These are phyloP conservation scores for Epinephelus awoara DNA, from an alignment of 2,797 vertebrate species.

Conservation along the genomic window DNA sequence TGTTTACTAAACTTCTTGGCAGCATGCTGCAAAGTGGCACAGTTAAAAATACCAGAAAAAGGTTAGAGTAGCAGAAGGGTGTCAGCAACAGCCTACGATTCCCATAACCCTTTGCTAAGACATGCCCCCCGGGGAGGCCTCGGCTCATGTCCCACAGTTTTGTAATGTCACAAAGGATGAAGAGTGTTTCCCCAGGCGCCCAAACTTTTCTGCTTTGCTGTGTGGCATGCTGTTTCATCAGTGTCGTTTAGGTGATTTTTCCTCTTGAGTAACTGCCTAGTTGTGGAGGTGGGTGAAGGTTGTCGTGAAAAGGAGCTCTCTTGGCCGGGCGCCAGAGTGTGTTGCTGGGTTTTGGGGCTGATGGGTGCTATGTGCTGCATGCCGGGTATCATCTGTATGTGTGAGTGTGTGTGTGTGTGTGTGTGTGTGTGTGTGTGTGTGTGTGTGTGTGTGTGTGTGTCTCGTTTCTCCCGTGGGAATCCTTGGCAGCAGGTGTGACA, in stretches of 20 bases:
- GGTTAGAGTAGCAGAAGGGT: constrained; percentile 18
- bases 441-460: constrained; percentile 45
- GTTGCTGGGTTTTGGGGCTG: constrained; percentile 72
- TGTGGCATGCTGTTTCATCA: constrained; percentile 78
- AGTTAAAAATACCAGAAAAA: not conserved
- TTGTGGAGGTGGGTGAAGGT: constrained; percentile 82
- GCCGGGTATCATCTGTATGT: constrained; percentile 65
- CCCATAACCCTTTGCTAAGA: constrained; percentile 61
- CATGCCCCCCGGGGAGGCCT: constrained; percentile 57
- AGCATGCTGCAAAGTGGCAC: not conserved
- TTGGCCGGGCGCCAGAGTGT: constrained; percentile 77
- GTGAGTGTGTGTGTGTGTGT: constrained; percentile 46
- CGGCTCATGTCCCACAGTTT: constrained; percentile 70
- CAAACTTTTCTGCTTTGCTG: constrained; percentile 78
- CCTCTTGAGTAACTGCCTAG: constrained; percentile 79
- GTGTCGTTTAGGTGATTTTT: constrained; percentile 80
- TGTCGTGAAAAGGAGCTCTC: constrained; percentile 77
- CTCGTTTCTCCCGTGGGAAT: constrained; percentile 75
- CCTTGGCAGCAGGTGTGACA: constrained; percentile 84
- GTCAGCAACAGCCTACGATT: constrained; percentile 48
- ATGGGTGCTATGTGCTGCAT: constrained; percentile 74
- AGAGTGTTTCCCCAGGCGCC: constrained; percentile 71
- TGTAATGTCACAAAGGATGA: constrained; percentile 81
- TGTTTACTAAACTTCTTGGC: not conserved
- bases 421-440: constrained; percentile 45